Evolutionary conservation across 2,113 vertebrate genomes (phyloP), one percentile per base, ranked within the genome.

Genomic region (Colius striatus): DNA sequence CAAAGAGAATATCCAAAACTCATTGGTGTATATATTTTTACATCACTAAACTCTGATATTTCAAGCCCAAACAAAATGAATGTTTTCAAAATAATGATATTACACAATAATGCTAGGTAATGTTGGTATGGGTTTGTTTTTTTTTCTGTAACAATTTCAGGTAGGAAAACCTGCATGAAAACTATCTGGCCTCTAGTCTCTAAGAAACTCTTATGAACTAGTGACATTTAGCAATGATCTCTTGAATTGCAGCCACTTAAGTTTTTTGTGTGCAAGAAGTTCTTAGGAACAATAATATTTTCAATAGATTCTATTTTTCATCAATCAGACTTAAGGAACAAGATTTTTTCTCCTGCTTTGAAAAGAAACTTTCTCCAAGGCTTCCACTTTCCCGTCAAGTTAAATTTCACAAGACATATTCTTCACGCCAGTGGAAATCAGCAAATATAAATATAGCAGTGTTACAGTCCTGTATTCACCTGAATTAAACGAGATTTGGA

Each of bases 401-500:
- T 73, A 51, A 43, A 66, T 71, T 90, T 85, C 32, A 82, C 29
- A 63, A 66, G 53, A 43, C 5, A n/a, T 67, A 47, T 89, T 84
- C 53, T 84, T 86, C 48, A 45, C 34, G 63, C 63, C 26, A 60
- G 32, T 63, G 36, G 70, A 87, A 84, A 79, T 85, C 22, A 29
- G 70, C 6, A 19, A 84, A 79, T 60, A 53, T 26, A 70, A 50
- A 41, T 51, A 81, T 26, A 89, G 36, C 32, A 61, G 11, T 27
- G 70, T 74, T 79, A 72, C 22, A 36, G n/a, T 86, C 53, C 58
- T 6, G 2, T 43, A n/a, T 89, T 89, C 53, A 75, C 45, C 62
- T 45, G 70, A 95, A 51, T 89, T 92, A 77, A 92, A 50, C 34
- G 72, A 86, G 50, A 21, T 66, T 90, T 91, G 88, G 90, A 79